These are phyloP conservation scores for Hippocampus zosterae DNA, from an alignment of 2,113 vertebrate genomes.

Conservation along the genomic window DNA sequence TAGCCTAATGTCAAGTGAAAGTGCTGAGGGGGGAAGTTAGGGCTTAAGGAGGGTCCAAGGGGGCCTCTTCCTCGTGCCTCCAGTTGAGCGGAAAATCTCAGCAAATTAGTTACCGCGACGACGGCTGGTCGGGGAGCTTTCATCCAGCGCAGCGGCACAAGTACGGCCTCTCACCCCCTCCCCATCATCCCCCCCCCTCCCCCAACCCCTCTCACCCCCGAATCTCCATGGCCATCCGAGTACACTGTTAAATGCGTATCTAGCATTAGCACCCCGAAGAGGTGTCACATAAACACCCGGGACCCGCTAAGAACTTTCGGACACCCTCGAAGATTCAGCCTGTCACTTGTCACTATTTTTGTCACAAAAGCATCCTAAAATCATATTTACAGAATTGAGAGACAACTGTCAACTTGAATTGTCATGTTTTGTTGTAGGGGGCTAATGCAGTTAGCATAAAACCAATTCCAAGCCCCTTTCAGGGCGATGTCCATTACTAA, in stretches of 20 bases:
- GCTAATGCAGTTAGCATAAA: not conserved
- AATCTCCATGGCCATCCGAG: not conserved
- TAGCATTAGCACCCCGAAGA: conserved; percentile 69
- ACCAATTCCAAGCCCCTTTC: too few relatives aligned
- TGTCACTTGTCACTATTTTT: not conserved
- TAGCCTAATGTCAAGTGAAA: conserved; percentile 19
- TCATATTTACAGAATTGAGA: not conserved
- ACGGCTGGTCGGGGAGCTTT: conserved; percentile 75
- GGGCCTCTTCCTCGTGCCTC: conserved; percentile 75
- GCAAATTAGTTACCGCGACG: conserved; percentile 77
- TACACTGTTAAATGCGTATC: conserved; percentile 56
- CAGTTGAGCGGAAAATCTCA: conserved; percentile 79
- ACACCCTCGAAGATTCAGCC: conserved; percentile 12
- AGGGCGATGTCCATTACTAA: too few relatives aligned
- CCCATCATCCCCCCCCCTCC: not conserved
- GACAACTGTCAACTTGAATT: not conserved
- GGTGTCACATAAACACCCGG: conserved; percentile 59
- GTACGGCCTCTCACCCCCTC: too few relatives aligned
- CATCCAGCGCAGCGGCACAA: conserved; percentile 62
- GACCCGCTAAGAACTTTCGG: conserved; percentile 50
- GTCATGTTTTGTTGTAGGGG: not conserved
- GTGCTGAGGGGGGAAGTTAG: conserved; percentile 39
- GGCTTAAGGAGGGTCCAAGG: conserved; percentile 25
- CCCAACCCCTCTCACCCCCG: not conserved
- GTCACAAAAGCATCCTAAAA: not conserved